phyloP scores from a whole-genome alignment of 2,888 invertebrate species.

The Drosophila maculinotata region DNA sequence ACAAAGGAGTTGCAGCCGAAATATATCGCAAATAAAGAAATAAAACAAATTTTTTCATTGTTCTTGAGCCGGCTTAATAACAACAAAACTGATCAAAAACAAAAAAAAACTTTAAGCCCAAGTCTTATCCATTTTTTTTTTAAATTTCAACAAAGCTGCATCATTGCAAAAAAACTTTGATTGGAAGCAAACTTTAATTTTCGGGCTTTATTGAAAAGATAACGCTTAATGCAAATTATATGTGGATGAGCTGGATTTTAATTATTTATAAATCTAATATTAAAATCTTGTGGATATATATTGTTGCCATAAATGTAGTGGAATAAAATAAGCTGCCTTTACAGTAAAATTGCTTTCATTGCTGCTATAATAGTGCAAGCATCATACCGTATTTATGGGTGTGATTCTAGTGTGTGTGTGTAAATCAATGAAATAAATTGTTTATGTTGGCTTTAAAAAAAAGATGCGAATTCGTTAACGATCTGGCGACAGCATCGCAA shows the following conservation, averaged over 20 bases:
- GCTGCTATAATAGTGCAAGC: slow-evolving; percentile 3
- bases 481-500: slow-evolving; percentile 25
- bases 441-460: slow-evolving; percentile 43
- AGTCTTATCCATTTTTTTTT: no score
- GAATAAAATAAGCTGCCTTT: slow-evolving; percentile 17
- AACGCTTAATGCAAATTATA: neutral
- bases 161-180: no score
- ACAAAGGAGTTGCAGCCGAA: no score
- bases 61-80: no score
- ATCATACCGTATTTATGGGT: neutral
- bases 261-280: neutral
- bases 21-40: no score
- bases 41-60: no score
- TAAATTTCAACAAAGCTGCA: no score
- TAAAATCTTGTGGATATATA: neutral
- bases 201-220: no score
- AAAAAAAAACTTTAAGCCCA: no score
- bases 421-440: slow-evolving; percentile 61
- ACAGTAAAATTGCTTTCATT: neutral
- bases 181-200: no score
- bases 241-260: neutral
- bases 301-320: neutral
- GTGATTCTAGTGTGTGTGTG: neutral
- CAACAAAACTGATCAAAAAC: no score
- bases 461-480: slow-evolving; percentile 10